These are phyloP conservation scores for Entomobrya multifasciata DNA, from an alignment of 2,888 invertebrate genomes.

Conservation along the genomic window DNA sequence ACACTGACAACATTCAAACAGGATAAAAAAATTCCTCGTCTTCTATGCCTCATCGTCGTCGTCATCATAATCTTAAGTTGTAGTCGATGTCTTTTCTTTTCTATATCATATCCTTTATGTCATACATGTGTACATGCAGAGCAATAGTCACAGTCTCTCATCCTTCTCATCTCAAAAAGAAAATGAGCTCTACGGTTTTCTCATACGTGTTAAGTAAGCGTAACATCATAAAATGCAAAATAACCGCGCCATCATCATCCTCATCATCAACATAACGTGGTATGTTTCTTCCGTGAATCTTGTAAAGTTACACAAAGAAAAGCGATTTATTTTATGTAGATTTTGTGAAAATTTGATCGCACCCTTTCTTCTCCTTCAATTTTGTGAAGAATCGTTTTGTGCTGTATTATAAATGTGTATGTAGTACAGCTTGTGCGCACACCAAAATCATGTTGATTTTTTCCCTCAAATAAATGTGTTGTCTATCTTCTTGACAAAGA, in stretches of 20 bases:
- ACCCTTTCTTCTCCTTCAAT: slow-evolving; percentile 43
- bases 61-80: background rate
- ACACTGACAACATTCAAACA: slow-evolving; percentile 72
- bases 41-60: slow-evolving; percentile 31
- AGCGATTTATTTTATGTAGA: slow-evolving; percentile 72
- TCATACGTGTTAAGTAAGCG: slow-evolving; percentile 71
- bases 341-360: slow-evolving; percentile 73
- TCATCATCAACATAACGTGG: slow-evolving; percentile 56
- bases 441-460: slow-evolving; percentile 42
- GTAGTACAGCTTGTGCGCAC: slow-evolving; percentile 11
- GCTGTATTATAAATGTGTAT: slow-evolving; percentile 8
- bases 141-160: background rate
- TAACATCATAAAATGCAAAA: slow-evolving; percentile 73
- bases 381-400: background rate
- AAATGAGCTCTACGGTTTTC: slow-evolving; percentile 66
- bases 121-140: no score
- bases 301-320: slow-evolving; percentile 46
- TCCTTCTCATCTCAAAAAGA: slow-evolving; percentile 44
- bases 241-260: slow-evolving; percentile 59
- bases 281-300: slow-evolving; percentile 13
- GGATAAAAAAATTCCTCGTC: slow-evolving; percentile 60
- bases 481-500: slow-evolving; percentile 7
- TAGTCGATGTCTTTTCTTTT: slow-evolving; percentile 37
- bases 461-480: slow-evolving; percentile 37
- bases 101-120: no score